Percentiles rank a stretch among this genome's conserved stretches.
Evolutionary conservation across 1,140 invertebrate genomes (phyloP).

Genomic region (Nautilus pompilius): DNA sequence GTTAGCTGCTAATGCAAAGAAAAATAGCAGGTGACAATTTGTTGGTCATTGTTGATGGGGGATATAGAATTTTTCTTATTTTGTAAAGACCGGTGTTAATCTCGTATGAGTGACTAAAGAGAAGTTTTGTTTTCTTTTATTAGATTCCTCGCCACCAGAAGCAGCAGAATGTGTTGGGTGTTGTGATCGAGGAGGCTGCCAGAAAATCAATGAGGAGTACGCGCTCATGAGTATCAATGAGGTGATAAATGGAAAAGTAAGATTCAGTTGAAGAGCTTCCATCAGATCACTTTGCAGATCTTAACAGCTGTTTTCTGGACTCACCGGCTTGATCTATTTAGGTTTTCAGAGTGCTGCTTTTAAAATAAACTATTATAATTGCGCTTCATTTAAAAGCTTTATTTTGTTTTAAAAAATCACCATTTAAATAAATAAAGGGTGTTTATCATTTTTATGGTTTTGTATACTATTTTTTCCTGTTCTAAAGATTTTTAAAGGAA

Average conservation of each 20-base stretch:
- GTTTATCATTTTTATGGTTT: no score
- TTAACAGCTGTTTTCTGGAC: neutral
- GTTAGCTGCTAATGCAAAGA: neutral
- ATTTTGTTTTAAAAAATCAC: no score
- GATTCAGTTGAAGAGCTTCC: no score
- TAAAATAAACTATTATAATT: neutral
- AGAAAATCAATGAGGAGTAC: constrained; percentile 29
- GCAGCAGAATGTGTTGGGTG: constrained; percentile 21
- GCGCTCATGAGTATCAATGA: constrained; percentile 79
- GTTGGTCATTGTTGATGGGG: no score
- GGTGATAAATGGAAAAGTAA: constrained; percentile 95
- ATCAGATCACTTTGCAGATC: no score
- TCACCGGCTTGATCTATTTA: neutral
- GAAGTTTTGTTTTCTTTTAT: neutral
- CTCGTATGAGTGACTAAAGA: neutral
- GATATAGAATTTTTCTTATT: neutral
- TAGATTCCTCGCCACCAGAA: constrained; percentile 33
- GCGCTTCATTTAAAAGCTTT: no score
- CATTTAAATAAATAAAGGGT: no score
- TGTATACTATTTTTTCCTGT: no score
- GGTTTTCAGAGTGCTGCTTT: neutral
- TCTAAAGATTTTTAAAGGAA: no score
- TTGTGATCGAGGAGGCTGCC: constrained; percentile 13
- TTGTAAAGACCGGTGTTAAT: neutral
- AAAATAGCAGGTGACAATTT: neutral